Conservation (phyloP, 1,140 invertebrate genomes). For the Drosophila navojoa region DNA sequence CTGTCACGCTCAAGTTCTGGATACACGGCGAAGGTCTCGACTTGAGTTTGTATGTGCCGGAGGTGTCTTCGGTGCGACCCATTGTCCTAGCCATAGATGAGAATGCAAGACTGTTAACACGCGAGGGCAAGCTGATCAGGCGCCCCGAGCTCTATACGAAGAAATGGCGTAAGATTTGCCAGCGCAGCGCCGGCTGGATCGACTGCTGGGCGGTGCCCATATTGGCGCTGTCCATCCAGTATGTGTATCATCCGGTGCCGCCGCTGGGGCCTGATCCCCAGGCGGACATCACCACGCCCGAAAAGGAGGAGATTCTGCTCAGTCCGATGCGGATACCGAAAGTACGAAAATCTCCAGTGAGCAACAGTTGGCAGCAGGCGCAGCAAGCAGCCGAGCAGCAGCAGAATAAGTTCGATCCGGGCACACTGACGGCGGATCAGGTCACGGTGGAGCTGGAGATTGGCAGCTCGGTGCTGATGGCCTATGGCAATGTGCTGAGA, state of each 20-base stretch:
- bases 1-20: slow-evolving; percentile 94
- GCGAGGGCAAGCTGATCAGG: slow-evolving; percentile 88
- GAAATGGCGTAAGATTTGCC: slow-evolving; percentile 95
- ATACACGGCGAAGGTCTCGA: slow-evolving; percentile 97
- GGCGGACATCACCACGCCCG: slow-evolving; percentile 95
- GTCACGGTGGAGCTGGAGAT: slow-evolving; percentile 96
- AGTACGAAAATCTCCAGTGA: slow-evolving; percentile 88
- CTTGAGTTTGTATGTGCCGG: slow-evolving; percentile 94
- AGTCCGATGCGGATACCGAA: slow-evolving; percentile 95
- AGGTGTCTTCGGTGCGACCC: slow-evolving; percentile 94
- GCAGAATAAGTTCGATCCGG: slow-evolving; percentile 92
- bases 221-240: slow-evolving; percentile 94
- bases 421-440: slow-evolving; percentile 91
- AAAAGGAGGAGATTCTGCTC: slow-evolving; percentile 95
- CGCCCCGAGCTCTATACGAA: slow-evolving; percentile 86
- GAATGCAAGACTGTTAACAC: slow-evolving; percentile 93
- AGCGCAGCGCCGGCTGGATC: slow-evolving; percentile 92
- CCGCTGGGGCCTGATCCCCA: slow-evolving; percentile 93
- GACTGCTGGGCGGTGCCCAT: slow-evolving; percentile 98
- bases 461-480: slow-evolving; percentile 93
- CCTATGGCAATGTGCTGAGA: slow-evolving; percentile 95
- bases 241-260: slow-evolving; percentile 95
- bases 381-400: slow-evolving; percentile 85
- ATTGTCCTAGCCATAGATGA: slow-evolving; percentile 93
- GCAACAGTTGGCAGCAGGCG: slow-evolving; percentile 87